Evolutionary conservation across 2,888 invertebrate genomes (phyloP), one percentile per base, ranked within the genome.

Genomic region (Zygothrica quintamaculata): DNA sequence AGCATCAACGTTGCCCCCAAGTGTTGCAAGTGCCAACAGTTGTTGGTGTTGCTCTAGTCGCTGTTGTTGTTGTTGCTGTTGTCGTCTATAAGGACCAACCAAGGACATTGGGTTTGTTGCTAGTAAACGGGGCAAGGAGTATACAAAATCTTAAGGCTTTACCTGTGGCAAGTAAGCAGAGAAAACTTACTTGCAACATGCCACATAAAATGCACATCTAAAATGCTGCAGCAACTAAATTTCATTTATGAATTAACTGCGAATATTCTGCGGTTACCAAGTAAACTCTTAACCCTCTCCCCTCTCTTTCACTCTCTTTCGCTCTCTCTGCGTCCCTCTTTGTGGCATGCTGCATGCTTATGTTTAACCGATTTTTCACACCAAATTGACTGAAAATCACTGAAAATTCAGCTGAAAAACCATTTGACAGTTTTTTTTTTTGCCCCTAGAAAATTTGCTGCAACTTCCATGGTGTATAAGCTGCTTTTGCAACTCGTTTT

Each of bases 171-270:
- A 18, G 44, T 47, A 40, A 13, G 60, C 34, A 33, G 18, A 40
- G 12, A 34, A 47, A 29, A 29, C 5, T 22, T 2, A 36, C 51
- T 7, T 13, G 36, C 26, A 52, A 36, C 57, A 40, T 60, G 53
- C 52, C 74, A 9, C 29, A n/a, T n/a, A 9, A n/a, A 60, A 61
- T 44, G 58, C 53, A 42, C 65, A 56, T 55, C 76, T 61, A 50
- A 58, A 65, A 52, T 47, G 56, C 56, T 43, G 56, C 61, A 56
- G 39, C 56, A 68, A 61, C 68, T 59, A 66, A 74, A 65, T 77
- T n/a, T 60, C 56, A 58, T 77, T 74, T 74, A 68, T 64, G 68
- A 67, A 77, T 74, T 73, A 73, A 73, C 68, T 58, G 44, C 48
- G 59, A 43, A 55, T 68, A 47, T 39, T 66, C 57, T 56, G 60